Evolutionary conservation across 2,113 vertebrate species (phyloP).

Genomic region (Setophaga kirtlandii): DNA sequence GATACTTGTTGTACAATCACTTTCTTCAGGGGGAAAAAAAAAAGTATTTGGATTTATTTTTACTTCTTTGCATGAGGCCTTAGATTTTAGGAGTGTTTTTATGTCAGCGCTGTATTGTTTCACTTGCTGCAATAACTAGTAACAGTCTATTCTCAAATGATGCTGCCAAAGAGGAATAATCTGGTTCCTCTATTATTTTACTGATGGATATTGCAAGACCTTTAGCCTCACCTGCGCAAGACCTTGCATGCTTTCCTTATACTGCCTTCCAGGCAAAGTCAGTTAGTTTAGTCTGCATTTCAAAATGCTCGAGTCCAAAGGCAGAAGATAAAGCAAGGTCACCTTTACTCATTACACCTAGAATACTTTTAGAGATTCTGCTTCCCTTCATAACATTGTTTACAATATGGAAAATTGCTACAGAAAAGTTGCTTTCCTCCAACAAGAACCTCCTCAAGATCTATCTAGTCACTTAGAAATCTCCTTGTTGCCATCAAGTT

Average conservation of each 20-base stretch:
- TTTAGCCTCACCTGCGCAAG: not conserved
- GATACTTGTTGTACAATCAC: not conserved
- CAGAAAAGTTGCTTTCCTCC: not conserved
- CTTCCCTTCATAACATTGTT: not conserved
- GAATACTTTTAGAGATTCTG: not conserved
- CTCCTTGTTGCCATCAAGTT: not conserved
- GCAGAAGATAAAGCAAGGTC: not conserved
- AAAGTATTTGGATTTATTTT: not conserved
- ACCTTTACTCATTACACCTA: not conserved
- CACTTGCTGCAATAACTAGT: not conserved
- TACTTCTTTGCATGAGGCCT: not conserved
- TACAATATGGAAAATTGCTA: not conserved
- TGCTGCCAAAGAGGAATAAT: not conserved
- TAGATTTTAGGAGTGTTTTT: not conserved
- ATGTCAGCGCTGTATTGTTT: rapidly evolving
- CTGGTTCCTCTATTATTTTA: not conserved
- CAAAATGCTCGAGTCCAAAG: not conserved
- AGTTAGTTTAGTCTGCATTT: not conserved
- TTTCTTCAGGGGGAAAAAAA: not conserved
- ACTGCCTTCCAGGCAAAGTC: not conserved
- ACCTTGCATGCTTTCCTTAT: not conserved
- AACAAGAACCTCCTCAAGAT: not conserved
- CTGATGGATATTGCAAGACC: not conserved
- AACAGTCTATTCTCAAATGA: not conserved
- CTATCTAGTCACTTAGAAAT: not conserved